Evolutionary conservation across 2,797 vertebrate species (phyloP).

Genomic region (Channa striata): DNA sequence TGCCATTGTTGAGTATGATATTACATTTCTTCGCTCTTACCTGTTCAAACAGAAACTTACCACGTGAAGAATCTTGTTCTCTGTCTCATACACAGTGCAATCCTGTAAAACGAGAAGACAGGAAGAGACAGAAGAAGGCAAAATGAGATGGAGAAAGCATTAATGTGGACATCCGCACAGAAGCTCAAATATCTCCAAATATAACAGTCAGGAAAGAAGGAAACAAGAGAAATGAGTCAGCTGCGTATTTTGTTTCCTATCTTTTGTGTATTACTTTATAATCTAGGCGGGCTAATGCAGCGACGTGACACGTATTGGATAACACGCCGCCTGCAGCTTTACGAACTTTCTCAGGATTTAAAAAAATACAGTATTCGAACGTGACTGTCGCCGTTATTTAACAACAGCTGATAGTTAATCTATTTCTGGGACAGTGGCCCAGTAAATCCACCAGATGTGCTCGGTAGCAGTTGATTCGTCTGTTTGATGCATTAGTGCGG

Average conservation of each 20-base stretch:
- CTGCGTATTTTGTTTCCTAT: constrained; percentile 40
- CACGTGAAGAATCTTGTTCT: constrained; percentile 96
- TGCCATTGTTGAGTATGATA: background rate
- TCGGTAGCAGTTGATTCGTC: constrained; percentile 61
- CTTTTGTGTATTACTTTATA: constrained; percentile 35
- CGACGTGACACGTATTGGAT: constrained; percentile 29
- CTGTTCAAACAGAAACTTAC: constrained; percentile 82
- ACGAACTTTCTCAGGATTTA: constrained; percentile 38
- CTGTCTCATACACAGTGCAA: constrained; percentile 93
- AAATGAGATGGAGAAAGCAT: constrained; percentile 41
- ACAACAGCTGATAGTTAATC: constrained; percentile 69
- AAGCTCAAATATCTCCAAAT: constrained; percentile 58
- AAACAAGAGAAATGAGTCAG: constrained; percentile 40
- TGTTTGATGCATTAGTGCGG: constrained; percentile 67
- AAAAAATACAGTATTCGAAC: constrained; percentile 55
- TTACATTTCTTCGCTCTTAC: background rate
- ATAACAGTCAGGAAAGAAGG: constrained; percentile 26
- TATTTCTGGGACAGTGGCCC: constrained; percentile 72
- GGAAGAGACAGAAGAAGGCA: constrained; percentile 11
- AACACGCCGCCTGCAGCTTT: constrained; percentile 24
- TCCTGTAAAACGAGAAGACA: constrained; percentile 78
- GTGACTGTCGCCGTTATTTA: constrained; percentile 68
- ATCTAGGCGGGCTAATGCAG: constrained; percentile 13
- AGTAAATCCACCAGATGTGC: constrained; percentile 68
- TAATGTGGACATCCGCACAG: constrained; percentile 32